Evolutionary conservation across 1,140 invertebrate genomes (phyloP), one percentile per base, ranked within the genome.

Genomic region (Anadara kagoshimensis): DNA sequence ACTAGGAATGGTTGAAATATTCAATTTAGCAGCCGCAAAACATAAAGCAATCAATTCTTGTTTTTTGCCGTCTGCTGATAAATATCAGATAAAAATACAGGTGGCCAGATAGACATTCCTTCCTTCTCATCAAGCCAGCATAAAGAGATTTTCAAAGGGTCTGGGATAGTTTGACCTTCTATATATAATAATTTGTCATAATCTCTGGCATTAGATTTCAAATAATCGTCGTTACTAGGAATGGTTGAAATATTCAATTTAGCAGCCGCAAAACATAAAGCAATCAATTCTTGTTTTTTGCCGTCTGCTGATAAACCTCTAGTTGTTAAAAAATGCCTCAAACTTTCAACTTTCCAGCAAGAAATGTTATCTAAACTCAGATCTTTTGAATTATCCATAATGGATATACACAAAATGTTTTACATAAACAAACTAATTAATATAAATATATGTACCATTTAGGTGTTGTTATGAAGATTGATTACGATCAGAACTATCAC

Each of bases 51-150:
- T 44, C 18, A 67, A 41, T 43, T 67, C 51, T 14, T 29, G 26
- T 43, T 53, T 67, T 20, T n/a, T 67, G n/a, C 64, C 64, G 44
- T 67, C 53, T 2, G 26, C 24, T 41, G 51, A n/a, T n/a, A n/a
- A 51, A 66, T 66, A n/a, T 66, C 63, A 2, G 63, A 66, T 18
- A 24, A 49, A 66, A 66, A 54, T 53, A 66, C 24, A 51, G 63
- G 63, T 18, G 63, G 63, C 63, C 63, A 66, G 24, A 53, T 24
- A 29, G 29, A 66, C 45, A 66, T 53, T 3, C 45, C 63, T 44
- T 24, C 18, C 29, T 66, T 66, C 47, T 66, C 63, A 51, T 66
- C 49, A 18, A 26, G 45, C 63, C 63, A 64, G 10, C 44, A 22
- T 20, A 14, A 20, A 44, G 22, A 22, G 0, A 53, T 26, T n/a